These are phyloP conservation scores for Drosophila kambysellisi DNA, from an alignment of 2,888 invertebrate genomes.

Conservation along the genomic window DNA sequence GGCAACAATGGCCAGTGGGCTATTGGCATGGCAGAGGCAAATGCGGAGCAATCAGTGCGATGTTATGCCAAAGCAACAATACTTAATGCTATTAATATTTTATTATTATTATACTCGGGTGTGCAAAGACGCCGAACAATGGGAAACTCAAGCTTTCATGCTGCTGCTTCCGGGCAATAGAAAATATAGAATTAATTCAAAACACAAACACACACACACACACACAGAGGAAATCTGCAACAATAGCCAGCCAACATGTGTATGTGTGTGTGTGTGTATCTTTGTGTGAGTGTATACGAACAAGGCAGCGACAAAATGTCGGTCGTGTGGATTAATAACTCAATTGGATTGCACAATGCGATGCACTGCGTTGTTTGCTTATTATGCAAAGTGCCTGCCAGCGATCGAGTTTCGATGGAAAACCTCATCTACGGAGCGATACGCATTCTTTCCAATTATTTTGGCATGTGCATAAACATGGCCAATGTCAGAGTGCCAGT, in stretches of 20 bases:
- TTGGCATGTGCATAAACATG: not conserved
- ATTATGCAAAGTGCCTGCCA: conserved; percentile 40
- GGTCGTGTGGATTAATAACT: conserved; percentile 72
- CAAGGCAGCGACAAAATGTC: conserved; percentile 46
- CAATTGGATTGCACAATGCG: conserved; percentile 68
- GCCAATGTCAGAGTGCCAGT: conserved; percentile 24
- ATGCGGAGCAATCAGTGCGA: conserved; percentile 51
- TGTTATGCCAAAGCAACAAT: conserved; percentile 50
- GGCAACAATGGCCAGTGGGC: conserved; percentile 42
- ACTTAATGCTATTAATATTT: conserved; percentile 73
- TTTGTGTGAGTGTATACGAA: conserved; percentile 12
- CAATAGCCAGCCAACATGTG: conserved; percentile 16
- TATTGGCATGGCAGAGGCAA: conserved; percentile 24
- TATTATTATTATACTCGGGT: conserved; percentile 59
- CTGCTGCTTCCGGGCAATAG: conserved; percentile 53
- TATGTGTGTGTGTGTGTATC: conserved; percentile 8
- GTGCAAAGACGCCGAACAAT: conserved; percentile 69
- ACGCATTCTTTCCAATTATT: not conserved
- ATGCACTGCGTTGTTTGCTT: conserved; percentile 57
- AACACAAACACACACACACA: conserved; percentile 33
- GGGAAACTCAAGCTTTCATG: conserved; percentile 41
- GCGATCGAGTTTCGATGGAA: conserved; percentile 4
- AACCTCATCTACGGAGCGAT: not conserved
- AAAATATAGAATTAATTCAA: conserved; percentile 54
- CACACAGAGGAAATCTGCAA: conserved; percentile 38